Evolutionary conservation across 1,140 invertebrate species (phyloP).

Genomic region (Drosophila yakuba): DNA sequence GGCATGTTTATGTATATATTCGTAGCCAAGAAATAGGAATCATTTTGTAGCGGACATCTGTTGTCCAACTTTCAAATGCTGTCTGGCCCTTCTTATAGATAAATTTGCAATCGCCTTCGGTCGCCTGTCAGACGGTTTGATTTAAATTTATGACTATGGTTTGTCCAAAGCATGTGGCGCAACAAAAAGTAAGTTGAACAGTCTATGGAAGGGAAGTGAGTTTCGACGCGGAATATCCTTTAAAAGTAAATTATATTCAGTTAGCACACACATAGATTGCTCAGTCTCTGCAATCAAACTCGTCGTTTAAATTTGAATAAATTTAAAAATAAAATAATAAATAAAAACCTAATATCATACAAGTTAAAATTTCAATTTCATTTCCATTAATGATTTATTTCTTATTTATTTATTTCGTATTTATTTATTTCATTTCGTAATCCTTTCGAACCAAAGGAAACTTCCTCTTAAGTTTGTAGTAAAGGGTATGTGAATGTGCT

Average conservation of each 20-base stretch:
- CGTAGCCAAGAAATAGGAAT: conserved; percentile 31
- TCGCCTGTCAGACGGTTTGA: conserved; percentile 66
- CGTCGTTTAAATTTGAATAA: no score
- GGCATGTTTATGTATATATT: no score
- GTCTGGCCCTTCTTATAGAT: conserved; percentile 42
- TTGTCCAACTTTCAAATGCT: conserved; percentile 49
- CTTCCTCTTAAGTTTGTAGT: no score
- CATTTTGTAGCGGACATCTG: conserved; percentile 39
- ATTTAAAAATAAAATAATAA: no score
- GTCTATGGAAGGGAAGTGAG: not conserved
- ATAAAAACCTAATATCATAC: no score
- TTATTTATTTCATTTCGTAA: no score
- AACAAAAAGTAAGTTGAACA: conserved; percentile 22
- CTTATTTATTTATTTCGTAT: no score
- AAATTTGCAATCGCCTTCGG: conserved; percentile 62
- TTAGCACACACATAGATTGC: no score
- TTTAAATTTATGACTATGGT: conserved; percentile 74
- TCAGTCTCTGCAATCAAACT: no score
- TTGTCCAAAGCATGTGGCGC: conserved; percentile 61
- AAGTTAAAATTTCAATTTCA: no score
- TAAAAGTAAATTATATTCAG: not conserved
- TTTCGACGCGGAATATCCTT: conserved; percentile 1
- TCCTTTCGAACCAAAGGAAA: no score
- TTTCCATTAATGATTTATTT: no score
- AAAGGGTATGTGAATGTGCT: conserved; percentile 5